Evolutionary conservation across 2,888 invertebrate genomes (phyloP).

Genomic region (Polydrusus tereticollis): DNA sequence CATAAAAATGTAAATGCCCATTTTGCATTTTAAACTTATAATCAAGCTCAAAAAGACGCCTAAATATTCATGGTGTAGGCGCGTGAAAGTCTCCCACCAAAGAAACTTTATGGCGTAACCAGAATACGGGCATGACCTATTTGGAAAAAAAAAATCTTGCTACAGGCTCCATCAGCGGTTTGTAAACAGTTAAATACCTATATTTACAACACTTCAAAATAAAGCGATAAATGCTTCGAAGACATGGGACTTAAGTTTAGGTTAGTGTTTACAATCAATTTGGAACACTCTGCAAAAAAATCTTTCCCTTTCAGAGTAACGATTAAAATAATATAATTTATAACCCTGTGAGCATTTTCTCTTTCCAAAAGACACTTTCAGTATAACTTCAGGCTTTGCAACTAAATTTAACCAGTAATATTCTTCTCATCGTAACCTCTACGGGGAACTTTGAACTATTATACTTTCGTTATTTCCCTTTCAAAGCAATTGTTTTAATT

Average conservation of each 20-base stretch:
- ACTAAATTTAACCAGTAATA: not conserved
- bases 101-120: not conserved
- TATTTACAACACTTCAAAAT: too few relatives aligned
- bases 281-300: too few relatives aligned
- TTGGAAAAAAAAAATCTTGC: not conserved
- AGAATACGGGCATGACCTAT: slow-evolving; percentile 7
- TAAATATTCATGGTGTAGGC: slow-evolving; percentile 8
- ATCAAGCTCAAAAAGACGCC: not conserved
- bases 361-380: not conserved
- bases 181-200: too few relatives aligned
- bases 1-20: slow-evolving; percentile 66
- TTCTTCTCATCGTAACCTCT: not conserved
- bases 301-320: too few relatives aligned
- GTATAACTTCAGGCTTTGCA: not conserved
- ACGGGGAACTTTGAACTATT: not conserved
- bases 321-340: too few relatives aligned
- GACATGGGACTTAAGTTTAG: too few relatives aligned
- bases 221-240: too few relatives aligned
- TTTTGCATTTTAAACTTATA: slow-evolving; percentile 66
- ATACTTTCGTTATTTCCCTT: not conserved
- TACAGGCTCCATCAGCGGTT: not conserved
- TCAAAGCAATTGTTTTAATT: not conserved
- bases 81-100: not conserved
- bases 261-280: too few relatives aligned
- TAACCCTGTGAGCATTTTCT: too few relatives aligned